Evolutionary conservation across 2,888 invertebrate species (phyloP).

Genomic region (Yponomeuta sedellus): DNA sequence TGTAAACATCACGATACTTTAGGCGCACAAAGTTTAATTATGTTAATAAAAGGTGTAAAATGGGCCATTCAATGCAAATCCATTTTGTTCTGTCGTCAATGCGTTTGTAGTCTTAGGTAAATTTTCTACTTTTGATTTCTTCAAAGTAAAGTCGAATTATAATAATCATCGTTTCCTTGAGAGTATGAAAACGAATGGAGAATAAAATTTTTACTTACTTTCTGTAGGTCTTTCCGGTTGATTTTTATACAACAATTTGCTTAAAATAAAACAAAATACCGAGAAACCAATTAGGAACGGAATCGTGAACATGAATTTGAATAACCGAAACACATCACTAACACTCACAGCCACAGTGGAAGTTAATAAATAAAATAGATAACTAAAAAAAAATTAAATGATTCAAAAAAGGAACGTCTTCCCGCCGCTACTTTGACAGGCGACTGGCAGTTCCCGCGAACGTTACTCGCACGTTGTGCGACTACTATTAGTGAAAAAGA

Average conservation of each 20-base stretch:
- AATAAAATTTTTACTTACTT: constrained; percentile 34
- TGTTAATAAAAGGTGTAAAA: constrained; percentile 24
- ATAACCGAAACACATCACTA: constrained; percentile 50
- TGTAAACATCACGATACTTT: neutral
- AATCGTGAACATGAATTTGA: constrained; percentile 47
- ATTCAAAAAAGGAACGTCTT: constrained; percentile 32
- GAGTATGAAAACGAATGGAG: no score
- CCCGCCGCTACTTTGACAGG: constrained; percentile 43
- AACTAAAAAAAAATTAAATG: constrained; percentile 19
- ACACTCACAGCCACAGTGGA: constrained; percentile 44
- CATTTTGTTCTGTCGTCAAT: constrained; percentile 24
- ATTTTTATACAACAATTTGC: constrained; percentile 31
- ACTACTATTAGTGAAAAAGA: neutral
- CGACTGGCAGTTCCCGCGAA: constrained; percentile 43
- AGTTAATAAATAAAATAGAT: constrained; percentile 31
- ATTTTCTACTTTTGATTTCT: neutral
- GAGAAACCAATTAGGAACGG: constrained; percentile 41
- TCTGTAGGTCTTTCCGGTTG: constrained; percentile 25
- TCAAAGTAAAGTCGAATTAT: constrained; percentile 8
- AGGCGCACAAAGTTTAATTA: constrained; percentile 12
- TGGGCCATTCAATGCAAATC: constrained; percentile 33
- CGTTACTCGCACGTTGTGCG: neutral
- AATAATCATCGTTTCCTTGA: no score
- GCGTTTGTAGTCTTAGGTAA: constrained; percentile 22
- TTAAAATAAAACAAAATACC: constrained; percentile 41